phyloP scores from a whole-genome alignment of 2,113 vertebrate genomes.

The Cynocephalus volans region DNA sequence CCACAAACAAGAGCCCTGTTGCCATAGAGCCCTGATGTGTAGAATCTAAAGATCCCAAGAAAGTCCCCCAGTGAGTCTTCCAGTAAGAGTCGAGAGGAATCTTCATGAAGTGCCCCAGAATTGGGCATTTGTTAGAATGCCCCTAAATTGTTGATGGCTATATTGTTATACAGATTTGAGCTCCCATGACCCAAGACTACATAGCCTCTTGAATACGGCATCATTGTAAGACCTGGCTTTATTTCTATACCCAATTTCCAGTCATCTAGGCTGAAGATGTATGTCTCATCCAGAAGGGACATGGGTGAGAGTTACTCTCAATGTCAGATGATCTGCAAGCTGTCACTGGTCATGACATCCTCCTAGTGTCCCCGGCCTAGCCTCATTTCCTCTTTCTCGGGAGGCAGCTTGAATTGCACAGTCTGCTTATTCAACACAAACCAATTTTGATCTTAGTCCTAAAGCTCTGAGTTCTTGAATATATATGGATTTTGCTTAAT shows the following conservation, averaged over 20 bases:
- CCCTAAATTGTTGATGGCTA: not conserved
- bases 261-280: not conserved
- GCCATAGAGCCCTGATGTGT: not conserved
- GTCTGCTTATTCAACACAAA: constrained; percentile 60
- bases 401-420: not conserved
- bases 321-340: not conserved
- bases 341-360: not conserved
- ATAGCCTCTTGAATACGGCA: not conserved
- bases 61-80: not conserved
- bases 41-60: not conserved
- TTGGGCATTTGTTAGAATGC: too few relatives aligned
- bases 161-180: not conserved
- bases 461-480: constrained; percentile 59
- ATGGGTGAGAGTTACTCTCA: not conserved
- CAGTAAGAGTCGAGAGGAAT: not conserved
- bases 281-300: not conserved
- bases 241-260: not conserved
- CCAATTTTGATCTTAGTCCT: constrained; percentile 59
- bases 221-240: not conserved
- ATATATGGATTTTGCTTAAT: constrained; percentile 58
- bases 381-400: constrained; percentile 12
- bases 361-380: not conserved
- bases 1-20: not conserved
- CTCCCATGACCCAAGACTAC: not conserved
- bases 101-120: not conserved